Conservation (phyloP, 2,113 vertebrate genomes). For the Pelecanus crispus region DNA sequence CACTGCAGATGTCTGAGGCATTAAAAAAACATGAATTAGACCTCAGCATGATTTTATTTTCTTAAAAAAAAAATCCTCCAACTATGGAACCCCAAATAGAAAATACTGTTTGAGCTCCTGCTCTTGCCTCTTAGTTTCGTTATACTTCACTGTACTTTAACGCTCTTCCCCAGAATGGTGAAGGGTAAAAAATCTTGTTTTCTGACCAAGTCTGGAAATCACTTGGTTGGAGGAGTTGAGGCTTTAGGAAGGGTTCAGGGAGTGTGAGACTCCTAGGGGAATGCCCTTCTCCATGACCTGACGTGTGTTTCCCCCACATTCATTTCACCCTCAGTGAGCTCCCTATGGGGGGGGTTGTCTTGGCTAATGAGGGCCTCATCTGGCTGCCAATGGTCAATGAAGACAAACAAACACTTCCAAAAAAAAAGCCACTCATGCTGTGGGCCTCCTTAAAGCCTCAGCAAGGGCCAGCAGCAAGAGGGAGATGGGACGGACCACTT, state of each 20-base stretch:
- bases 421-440: not conserved
- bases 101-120: not conserved
- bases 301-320: not conserved
- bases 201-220: not conserved
- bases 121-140: not conserved
- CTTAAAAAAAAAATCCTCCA: not conserved
- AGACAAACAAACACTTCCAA: not conserved
- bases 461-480: not conserved
- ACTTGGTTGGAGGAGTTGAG: not conserved
- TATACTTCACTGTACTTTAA: not conserved
- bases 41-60: not conserved
- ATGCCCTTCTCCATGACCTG: not conserved
- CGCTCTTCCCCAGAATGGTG: not conserved
- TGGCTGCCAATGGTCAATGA: not conserved
- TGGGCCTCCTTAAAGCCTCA: not conserved
- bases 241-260: not conserved
- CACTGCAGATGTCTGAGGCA: conserved; percentile 33
- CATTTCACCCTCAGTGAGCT: not conserved
- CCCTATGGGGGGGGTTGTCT: not conserved
- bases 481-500: not conserved
- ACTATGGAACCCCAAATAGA: not conserved
- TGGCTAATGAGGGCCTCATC: not conserved
- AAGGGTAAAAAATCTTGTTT: not conserved
- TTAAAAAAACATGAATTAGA: conserved; percentile 50
- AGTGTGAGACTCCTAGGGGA: not conserved